phyloP scores from a whole-genome alignment of 2,113 vertebrate genomes.

The Egretta garzetta region DNA sequence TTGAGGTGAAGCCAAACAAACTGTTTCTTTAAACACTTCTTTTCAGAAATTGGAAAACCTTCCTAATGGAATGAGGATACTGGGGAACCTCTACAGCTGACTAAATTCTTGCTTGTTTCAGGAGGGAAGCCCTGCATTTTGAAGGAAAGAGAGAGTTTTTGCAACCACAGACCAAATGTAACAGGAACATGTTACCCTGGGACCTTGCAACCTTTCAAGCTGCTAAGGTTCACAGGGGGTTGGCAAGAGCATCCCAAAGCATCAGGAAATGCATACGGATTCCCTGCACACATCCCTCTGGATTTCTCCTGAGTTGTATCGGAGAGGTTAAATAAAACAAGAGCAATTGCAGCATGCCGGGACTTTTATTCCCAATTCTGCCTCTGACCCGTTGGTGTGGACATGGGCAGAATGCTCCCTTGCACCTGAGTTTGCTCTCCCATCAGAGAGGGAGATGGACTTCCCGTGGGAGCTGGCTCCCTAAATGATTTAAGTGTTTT shows the following conservation, averaged over 20 bases:
- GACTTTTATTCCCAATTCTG: neutral
- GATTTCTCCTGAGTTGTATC: neutral
- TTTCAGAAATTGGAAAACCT: slow-evolving; percentile 32
- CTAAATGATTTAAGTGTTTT: neutral
- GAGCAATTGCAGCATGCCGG: neutral
- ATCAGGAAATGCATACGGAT: accelerated
- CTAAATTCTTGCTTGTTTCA: slow-evolving; percentile 9
- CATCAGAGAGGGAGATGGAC: neutral
- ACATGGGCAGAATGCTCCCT: neutral
- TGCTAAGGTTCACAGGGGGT: neutral
- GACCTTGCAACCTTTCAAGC: neutral
- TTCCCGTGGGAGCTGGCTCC: neutral
- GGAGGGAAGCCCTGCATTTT: slow-evolving; percentile 34
- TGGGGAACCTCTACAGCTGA: neutral
- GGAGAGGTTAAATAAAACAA: neutral
- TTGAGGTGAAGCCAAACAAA: slow-evolving; percentile 73
- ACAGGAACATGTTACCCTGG: neutral
- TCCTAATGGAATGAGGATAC: neutral
- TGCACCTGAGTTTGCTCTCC: neutral
- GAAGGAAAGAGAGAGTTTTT: slow-evolving; percentile 37
- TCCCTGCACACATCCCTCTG: neutral
- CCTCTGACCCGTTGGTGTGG: neutral
- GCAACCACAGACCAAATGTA: slow-evolving; percentile 28
- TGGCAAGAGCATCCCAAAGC: neutral
- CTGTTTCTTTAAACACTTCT: slow-evolving; percentile 62